Evolutionary conservation across 2,888 invertebrate species (phyloP), one percentile per base, ranked within the genome.

Genomic region (Nipponacmea schrenckii): DNA sequence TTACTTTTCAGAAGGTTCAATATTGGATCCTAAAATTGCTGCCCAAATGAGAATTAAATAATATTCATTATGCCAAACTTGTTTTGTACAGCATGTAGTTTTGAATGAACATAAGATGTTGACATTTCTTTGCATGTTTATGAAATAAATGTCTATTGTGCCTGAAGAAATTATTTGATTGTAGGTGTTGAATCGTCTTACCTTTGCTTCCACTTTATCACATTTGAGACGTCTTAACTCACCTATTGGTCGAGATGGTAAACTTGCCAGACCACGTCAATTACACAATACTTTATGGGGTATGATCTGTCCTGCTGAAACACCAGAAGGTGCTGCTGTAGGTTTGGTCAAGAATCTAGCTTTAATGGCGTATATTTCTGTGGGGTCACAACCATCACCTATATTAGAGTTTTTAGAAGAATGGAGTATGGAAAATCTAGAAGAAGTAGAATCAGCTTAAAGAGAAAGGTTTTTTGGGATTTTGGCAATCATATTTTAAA

Each of bases 391-490:
- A 89, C 98, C 99, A 0, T 97, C 98, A 14, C 99, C 99, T 0
- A 99, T 99, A 90, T 91, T 99, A 70, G 99, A 99, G 92, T 99
- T 99, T 91, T 97, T 99, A 93, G 99, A 99, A 88, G 99, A 99
- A 89, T 99, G 99, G 99, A 97, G 97, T 67, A 99, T 99, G 99
- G 99, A 99, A 90, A 99, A 99, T 90, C 91, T 99, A 78, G 99
- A 99, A 90, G 99, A 99, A 93, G 98, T 99, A 78, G 98, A 98
- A 0, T 98, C 99, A 0, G 97, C 97, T 24, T 86, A 96, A 96
- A 15, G 98, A 98, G 90, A 90, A 87, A 81, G 87, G 80, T 26
- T 27, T 62, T 62, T 15, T 39, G 10, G 1, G 4, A 10, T 10
- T 39, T n/a, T n/a, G n/a, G n/a, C n/a, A n/a, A n/a, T n/a, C 20